These are phyloP conservation scores for Drosophila fulvimacula DNA, from an alignment of 2,888 invertebrate species.

Conservation along the genomic window DNA sequence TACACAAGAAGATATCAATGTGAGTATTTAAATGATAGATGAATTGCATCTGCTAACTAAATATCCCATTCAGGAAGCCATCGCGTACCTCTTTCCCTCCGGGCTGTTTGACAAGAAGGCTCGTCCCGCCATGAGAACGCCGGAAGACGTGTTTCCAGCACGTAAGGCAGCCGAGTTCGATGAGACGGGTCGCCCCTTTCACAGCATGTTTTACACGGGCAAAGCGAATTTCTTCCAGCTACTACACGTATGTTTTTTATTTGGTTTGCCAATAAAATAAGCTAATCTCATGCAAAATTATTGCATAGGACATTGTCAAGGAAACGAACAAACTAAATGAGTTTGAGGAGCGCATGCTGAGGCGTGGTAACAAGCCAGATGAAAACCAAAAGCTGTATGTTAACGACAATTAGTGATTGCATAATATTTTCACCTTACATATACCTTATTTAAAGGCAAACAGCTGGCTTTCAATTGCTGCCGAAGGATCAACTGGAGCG, in stretches of 20 bases:
- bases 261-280: no score
- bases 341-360: slow-evolving; percentile 89
- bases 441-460: slow-evolving; percentile 83
- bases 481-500: slow-evolving; percentile 88
- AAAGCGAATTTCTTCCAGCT: slow-evolving; percentile 93
- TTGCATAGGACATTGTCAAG: slow-evolving; percentile 88
- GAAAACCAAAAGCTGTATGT: slow-evolving; percentile 87
- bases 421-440: background rate
- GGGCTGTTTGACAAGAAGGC: slow-evolving; percentile 94
- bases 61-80: slow-evolving; percentile 88
- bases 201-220: slow-evolving; percentile 96
- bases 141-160: slow-evolving; percentile 93
- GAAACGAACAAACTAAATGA: slow-evolving; percentile 88
- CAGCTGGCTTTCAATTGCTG: slow-evolving; percentile 88
- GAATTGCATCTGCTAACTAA: background rate
- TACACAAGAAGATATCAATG: slow-evolving; percentile 94
- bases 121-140: slow-evolving; percentile 95
- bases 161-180: slow-evolving; percentile 96
- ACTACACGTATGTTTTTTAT: slow-evolving; percentile 88
- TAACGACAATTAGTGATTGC: background rate
- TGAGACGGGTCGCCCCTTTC: slow-evolving; percentile 94
- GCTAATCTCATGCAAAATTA: background rate
- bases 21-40: slow-evolving; percentile 83
- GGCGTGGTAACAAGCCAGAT: slow-evolving; percentile 87
- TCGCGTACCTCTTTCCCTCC: slow-evolving; percentile 98